phyloP scores from a whole-genome alignment of 2,113 vertebrate genomes.

The Coreoperca whiteheadi region DNA sequence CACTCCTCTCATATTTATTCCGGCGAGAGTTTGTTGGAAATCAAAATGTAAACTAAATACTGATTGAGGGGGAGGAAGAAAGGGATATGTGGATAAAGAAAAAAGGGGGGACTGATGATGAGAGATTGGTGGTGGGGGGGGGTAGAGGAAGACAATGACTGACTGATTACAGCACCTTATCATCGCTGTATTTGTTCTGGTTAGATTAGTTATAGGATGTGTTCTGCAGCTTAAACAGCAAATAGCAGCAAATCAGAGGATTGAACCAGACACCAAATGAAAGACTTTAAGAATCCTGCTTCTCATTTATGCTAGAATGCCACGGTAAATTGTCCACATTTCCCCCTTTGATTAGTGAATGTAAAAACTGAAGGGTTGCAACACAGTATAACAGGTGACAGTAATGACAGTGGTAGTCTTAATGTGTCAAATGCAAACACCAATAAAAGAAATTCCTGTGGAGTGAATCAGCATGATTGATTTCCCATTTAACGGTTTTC shows the following conservation, averaged over 20 bases:
- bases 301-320: neutral
- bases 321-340: neutral
- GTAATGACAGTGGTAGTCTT: neutral
- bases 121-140: neutral
- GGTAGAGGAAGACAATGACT: slow-evolving; percentile 51
- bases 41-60: slow-evolving; percentile 47
- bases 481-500: slow-evolving; percentile 38
- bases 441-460: slow-evolving; percentile 10
- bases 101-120: slow-evolving; percentile 30
- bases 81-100: slow-evolving; percentile 13
- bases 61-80: slow-evolving; percentile 1
- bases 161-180: slow-evolving; percentile 65
- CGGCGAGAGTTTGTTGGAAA: slow-evolving; percentile 34
- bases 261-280: slow-evolving; percentile 22
- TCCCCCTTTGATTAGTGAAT: slow-evolving; percentile 8
- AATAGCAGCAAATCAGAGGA: slow-evolving; percentile 31
- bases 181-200: slow-evolving; percentile 62
- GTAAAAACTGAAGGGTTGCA: neutral
- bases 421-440: neutral
- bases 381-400: neutral
- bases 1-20: slow-evolving; percentile 46
- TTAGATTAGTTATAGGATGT: slow-evolving; percentile 58
- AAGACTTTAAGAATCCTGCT: neutral
- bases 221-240: slow-evolving; percentile 63
- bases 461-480: slow-evolving; percentile 35